A percentile compares a stretch with the other conserved stretches of the same genome.
Evolutionary conservation across 2,113 vertebrate species (phyloP).

Genomic region (Tetraodon nigroviridis): DNA sequence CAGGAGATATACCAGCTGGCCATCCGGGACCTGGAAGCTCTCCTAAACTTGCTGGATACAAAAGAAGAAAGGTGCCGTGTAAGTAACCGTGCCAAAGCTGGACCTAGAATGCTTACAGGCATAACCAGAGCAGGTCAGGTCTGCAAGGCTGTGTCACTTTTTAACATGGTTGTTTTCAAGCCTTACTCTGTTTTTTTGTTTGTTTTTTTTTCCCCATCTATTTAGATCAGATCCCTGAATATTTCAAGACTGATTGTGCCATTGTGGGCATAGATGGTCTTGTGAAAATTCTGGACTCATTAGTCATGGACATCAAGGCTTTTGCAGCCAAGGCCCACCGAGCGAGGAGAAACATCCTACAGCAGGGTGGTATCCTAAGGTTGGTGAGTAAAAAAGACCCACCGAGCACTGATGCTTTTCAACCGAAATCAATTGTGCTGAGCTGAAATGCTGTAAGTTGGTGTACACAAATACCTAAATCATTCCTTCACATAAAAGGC

Average conservation of each 20-base stretch:
- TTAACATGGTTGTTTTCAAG: conserved; percentile 20
- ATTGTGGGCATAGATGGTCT: conserved; percentile 87
- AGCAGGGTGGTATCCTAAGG: conserved; percentile 83
- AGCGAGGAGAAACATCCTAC: conserved; percentile 81
- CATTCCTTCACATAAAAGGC: too few species aligned
- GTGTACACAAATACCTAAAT: too few species aligned
- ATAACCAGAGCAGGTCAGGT: conserved; percentile 36
- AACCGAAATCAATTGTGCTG: too few species aligned
- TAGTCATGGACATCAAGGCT: conserved; percentile 80
- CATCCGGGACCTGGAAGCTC: conserved; percentile 88
- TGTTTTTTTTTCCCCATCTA: conserved; percentile 17
- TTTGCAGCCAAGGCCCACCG: conserved; percentile 83
- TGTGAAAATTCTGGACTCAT: conserved; percentile 85
- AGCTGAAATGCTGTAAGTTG: too few species aligned
- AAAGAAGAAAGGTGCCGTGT: conserved; percentile 91
- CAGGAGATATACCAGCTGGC: conserved; percentile 90
- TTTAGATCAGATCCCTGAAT: conserved; percentile 92
- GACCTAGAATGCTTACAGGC: conserved; percentile 15
- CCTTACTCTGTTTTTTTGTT: background rate
- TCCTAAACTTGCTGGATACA: conserved; percentile 93
- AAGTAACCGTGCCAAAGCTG: conserved; percentile 57
- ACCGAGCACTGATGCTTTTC: conserved; percentile 27
- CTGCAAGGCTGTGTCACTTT: conserved; percentile 34
- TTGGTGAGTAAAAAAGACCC: conserved; percentile 78
- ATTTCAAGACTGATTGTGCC: conserved; percentile 86